Percentiles rank a stretch among this genome's conserved stretches.
Conservation (phyloP, 2,888 invertebrate species). For the Meganola albula region DNA sequence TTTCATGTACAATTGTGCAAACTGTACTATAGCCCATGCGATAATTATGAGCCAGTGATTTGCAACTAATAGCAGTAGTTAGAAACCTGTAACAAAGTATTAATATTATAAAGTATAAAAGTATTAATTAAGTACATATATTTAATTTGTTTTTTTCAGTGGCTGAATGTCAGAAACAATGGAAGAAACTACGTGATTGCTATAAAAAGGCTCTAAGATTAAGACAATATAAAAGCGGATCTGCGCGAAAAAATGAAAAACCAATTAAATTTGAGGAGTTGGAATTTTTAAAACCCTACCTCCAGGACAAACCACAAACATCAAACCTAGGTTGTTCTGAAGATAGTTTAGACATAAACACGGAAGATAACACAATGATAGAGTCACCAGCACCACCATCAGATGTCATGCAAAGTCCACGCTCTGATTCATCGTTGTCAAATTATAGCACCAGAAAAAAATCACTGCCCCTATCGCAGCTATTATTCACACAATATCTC, state of each 20-base stretch:
- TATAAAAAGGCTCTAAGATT: constrained; percentile 15
- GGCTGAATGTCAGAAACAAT: constrained; percentile 17
- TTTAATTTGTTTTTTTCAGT: constrained; percentile 15
- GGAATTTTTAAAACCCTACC: constrained; percentile 10
- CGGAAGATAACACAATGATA: constrained; percentile 12
- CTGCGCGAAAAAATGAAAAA: constrained; percentile 11
- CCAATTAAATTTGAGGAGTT: constrained; percentile 15
- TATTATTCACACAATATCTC: constrained; percentile 18
- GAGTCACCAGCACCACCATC: constrained; percentile 8
- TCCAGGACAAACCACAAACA: constrained; percentile 19
- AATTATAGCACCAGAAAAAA: constrained; percentile 15
- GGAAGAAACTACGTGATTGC: constrained; percentile 17
- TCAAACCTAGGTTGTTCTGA: constrained; percentile 18
- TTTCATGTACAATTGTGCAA: constrained; percentile 15
- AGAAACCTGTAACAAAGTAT: constrained; percentile 11
- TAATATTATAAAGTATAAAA: no score
- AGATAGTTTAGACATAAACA: constrained; percentile 15
- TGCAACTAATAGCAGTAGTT: constrained; percentile 15
- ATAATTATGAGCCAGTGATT: constrained; percentile 15
- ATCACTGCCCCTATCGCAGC: constrained; percentile 16
- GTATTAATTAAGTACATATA: background rate
- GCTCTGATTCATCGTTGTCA: constrained; percentile 16
- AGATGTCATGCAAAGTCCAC: constrained; percentile 7
- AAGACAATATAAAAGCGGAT: constrained; percentile 13
- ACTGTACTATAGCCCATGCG: constrained; percentile 16